A percentile compares a stretch with the other conserved stretches of the same genome.
Conservation (phyloP, 2,113 vertebrate genomes). For the Serinus canaria region DNA sequence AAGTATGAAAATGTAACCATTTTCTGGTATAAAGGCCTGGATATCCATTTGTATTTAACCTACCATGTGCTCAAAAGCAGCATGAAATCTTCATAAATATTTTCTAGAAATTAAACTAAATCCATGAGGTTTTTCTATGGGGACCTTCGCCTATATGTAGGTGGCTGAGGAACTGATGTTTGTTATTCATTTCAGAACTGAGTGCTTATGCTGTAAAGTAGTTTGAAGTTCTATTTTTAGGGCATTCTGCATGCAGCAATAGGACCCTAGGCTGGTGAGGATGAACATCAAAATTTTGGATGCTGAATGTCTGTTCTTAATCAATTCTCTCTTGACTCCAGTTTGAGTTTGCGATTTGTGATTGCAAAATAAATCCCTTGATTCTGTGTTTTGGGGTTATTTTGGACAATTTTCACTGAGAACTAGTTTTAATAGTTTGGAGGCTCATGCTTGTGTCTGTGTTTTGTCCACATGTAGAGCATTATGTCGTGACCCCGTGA, state of each 20-base stretch:
- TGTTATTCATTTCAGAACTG: background rate
- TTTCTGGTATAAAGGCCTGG: background rate
- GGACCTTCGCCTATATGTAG: background rate
- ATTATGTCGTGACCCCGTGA: background rate
- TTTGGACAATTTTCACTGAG: background rate
- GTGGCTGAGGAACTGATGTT: background rate
- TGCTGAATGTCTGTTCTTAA: background rate
- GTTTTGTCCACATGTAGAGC: background rate
- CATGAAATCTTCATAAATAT: background rate
- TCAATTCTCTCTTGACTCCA: background rate
- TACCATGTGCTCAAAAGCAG: background rate
- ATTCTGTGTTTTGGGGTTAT: background rate
- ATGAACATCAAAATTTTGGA: background rate
- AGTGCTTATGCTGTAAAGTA: background rate
- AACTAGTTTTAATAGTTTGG: background rate
- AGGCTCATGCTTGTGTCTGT: background rate
- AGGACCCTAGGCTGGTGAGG: background rate
- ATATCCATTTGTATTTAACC: background rate
- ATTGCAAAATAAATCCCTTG: background rate
- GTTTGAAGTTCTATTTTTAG: background rate
- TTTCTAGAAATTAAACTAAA: background rate
- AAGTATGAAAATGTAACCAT: background rate
- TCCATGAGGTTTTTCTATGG: background rate
- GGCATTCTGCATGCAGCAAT: background rate
- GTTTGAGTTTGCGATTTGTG: background rate